Percentiles rank a stretch among this genome's conserved stretches.
These are phyloP conservation scores for Sebastes oblongus DNA, from an alignment of 2,797 vertebrate genomes.

Conservation along the genomic window DNA sequence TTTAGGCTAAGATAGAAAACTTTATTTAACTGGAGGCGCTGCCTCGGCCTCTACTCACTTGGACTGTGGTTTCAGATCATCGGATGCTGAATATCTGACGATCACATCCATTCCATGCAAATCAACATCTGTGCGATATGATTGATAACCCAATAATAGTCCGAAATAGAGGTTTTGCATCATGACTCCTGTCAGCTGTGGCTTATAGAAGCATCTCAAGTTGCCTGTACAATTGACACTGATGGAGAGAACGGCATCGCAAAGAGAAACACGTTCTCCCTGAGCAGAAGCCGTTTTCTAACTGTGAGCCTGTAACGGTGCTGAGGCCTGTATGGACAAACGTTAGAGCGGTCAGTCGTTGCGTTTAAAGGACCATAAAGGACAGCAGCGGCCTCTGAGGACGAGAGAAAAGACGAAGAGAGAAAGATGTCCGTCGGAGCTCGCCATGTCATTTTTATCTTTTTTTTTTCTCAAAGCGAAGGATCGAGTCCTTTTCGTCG, in stretches of 20 bases:
- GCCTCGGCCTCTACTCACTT: conserved; percentile 3
- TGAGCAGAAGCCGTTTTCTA: conserved; percentile 15
- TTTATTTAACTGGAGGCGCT: conserved; percentile 3
- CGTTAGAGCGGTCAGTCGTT: background rate
- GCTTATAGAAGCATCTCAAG: conserved; percentile 6
- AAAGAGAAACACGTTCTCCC: background rate
- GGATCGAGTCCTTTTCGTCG: conserved; percentile 39
- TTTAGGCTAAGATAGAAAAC: conserved; percentile 25
- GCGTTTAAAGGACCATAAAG: conserved; percentile 34
- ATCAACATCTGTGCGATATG: conserved; percentile 3
- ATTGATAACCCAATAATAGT: conserved; percentile 15
- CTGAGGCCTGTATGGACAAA: conserved; percentile 27
- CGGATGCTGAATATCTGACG: conserved; percentile 17
- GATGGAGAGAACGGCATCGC: background rate
- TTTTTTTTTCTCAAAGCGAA: conserved; percentile 21
- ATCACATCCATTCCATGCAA: conserved; percentile 18
- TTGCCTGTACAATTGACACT: conserved; percentile 9
- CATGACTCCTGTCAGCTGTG: background rate
- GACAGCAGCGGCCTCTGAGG: conserved; percentile 24
- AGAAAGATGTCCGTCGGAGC: conserved; percentile 19
- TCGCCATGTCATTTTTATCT: conserved; percentile 7
- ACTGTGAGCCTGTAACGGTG: conserved; percentile 1
- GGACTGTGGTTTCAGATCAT: conserved; percentile 31
- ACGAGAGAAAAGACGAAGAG: conserved; percentile 10
- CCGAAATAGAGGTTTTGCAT: conserved; percentile 6